Evolutionary conservation across 2,888 invertebrate genomes (phyloP).

Genomic region (Aporophyla lueneburgensis): DNA sequence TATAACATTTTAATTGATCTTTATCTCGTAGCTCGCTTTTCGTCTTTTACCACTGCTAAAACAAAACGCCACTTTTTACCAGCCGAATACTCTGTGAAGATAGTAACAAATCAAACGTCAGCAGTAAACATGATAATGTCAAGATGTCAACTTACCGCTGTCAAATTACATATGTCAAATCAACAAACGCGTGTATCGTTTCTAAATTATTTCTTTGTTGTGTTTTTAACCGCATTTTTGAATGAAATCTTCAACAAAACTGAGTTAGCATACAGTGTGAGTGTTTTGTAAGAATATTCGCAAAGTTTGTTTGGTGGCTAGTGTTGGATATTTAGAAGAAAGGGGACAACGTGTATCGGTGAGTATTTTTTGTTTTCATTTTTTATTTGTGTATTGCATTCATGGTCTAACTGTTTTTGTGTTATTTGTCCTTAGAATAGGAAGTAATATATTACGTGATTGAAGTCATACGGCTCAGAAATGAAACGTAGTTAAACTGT

Average conservation of each 20-base stretch:
- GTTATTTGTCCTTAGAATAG: conserved; percentile 7
- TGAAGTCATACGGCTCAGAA: neutral
- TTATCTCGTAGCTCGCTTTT: too few relatives aligned
- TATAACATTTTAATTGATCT: too few relatives aligned
- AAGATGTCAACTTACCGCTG: conserved; percentile 32
- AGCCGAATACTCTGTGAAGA: conserved; percentile 22
- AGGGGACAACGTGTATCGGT: conserved; percentile 46
- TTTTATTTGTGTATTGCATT: conserved; percentile 43
- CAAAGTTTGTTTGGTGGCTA: conserved; percentile 15
- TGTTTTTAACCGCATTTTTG: conserved; percentile 52
- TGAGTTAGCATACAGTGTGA: conserved; percentile 30
- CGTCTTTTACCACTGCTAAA: neutral
- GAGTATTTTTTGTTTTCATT: conserved; percentile 62
- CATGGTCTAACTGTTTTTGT: conserved; percentile 21
- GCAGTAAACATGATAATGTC: neutral
- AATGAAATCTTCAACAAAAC: conserved; percentile 53
- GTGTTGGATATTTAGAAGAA: conserved; percentile 23
- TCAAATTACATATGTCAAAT: conserved; percentile 54
- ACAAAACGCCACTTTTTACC: conserved; percentile 37
- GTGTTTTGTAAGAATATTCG: conserved; percentile 42
- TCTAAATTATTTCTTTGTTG: conserved; percentile 25
- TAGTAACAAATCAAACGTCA: neutral
- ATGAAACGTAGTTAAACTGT: conserved; percentile 2
- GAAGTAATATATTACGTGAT: conserved; percentile 34
- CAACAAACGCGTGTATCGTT: conserved; percentile 46